Conservation (phyloP, 1,140 invertebrate genomes). For the Lanistes nyassanus region DNA sequence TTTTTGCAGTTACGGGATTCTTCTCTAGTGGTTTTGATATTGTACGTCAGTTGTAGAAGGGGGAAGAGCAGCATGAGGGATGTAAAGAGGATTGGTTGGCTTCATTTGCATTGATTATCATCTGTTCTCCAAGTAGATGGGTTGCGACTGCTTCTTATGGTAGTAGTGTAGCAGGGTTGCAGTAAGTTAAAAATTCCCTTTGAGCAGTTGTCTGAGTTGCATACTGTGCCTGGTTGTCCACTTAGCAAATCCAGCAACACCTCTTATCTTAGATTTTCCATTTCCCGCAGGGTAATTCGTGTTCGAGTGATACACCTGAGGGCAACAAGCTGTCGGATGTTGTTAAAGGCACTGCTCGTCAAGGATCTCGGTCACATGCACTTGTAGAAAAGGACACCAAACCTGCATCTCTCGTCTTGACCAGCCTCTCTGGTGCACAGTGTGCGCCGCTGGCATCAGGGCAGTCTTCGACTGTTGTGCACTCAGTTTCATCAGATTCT, state of each 20-base stretch:
- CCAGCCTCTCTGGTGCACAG: slow-evolving; percentile 6
- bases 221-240: too few relatives aligned
- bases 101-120: too few relatives aligned
- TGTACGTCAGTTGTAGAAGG: too few relatives aligned
- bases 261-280: not conserved
- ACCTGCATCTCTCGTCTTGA: slow-evolving; percentile 31
- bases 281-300: slow-evolving; percentile 52
- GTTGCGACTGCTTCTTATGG: too few relatives aligned
- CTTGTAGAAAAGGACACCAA: slow-evolving; percentile 26
- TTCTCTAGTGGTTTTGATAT: too few relatives aligned
- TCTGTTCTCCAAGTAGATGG: too few relatives aligned
- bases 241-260: not conserved
- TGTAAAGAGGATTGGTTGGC: too few relatives aligned
- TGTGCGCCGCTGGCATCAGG: slow-evolving; percentile 12
- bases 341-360: slow-evolving; percentile 80
- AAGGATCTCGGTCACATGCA: slow-evolving; percentile 16
- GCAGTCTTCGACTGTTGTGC: slow-evolving; percentile 20
- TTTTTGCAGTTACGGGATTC: too few relatives aligned
- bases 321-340: slow-evolving; percentile 78
- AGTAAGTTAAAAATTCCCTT: too few relatives aligned
- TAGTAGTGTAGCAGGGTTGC: too few relatives aligned
- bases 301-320: slow-evolving; percentile 61
- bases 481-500: slow-evolving; percentile 36
- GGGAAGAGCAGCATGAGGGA: too few relatives aligned
- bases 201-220: too few relatives aligned